Base-by-base conservation (phyloP, 1,140 invertebrate genomes). In the Penaeus indicus region DNA sequence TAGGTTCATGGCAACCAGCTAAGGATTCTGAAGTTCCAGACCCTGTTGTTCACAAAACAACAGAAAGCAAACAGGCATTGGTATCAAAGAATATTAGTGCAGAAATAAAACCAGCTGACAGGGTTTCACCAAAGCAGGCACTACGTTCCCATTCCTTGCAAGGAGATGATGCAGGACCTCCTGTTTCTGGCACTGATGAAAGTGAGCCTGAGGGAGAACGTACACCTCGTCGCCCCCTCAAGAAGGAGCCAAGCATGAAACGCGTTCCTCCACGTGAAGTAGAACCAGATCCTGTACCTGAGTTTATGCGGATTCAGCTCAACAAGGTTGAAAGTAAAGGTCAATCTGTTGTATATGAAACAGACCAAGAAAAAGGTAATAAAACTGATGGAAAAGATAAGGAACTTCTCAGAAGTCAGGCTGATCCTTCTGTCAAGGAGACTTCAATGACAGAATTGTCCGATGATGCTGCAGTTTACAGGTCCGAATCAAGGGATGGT, bases 281-380 rank as follows among this genome's bases (percentile, higher is more conserved):
- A 25, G 78, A 86, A 19, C 32, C 72, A 69, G 63, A 60, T 21
- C 47, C 92, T 54, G 93, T 95, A n/a, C 95, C 95, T 3, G 95
- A 96, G 92, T 96, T 96, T 91, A 93, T 96, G 90, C 94, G 95
- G 90, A 95, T 95, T 79, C 95, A 95, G 91, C 91, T 96, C 78
- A 95, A 96, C 89, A 95, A 94, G 91, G 95, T 96, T 64, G 95
- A 96, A 63, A 90, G 85, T 63, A 91, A 90, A 81, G 90, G 90
- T 11, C 80, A 85, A 32, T 64, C 75, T 60, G 84, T 88, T 54
- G 78, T 88, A 79, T 86, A 82, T 82, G 86, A 85, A 32, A 90
- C 86, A 38, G 86, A 86, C 21, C 79, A 86, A 77, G 88, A 88
- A 18, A 62, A 47, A 32, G 61, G 63, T 79, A 16, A 27, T 42